Evolutionary conservation across 2,113 vertebrate species (phyloP).

Genomic region (Ursus arctos): DNA sequence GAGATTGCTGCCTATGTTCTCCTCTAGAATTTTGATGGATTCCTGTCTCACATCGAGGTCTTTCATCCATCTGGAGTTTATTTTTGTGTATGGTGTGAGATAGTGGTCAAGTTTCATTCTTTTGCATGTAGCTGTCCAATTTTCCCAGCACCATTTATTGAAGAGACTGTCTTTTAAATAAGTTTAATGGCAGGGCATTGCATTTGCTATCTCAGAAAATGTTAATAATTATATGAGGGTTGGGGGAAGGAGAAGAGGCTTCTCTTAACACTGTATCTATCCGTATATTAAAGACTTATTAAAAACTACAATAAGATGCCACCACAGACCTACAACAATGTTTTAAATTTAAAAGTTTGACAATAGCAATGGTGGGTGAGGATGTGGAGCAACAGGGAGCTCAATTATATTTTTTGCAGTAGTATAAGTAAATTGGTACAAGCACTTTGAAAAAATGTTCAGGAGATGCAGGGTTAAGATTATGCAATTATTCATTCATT

Average conservation of each 20-base stretch:
- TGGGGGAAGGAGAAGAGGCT: background rate
- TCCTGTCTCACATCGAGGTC: no score
- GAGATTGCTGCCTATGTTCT: no score
- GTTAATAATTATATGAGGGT: background rate
- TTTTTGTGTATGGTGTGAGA: no score
- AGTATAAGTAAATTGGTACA: constrained; percentile 6
- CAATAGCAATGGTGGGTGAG: background rate
- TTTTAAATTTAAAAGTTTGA: background rate
- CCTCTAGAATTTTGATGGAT: no score
- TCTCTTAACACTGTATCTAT: background rate
- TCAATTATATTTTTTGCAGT: background rate
- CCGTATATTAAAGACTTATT: constrained; percentile 16
- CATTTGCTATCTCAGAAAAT: constrained; percentile 53
- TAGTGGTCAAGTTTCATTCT: no score
- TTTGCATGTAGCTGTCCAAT: no score
- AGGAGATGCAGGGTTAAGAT: constrained; percentile 30
- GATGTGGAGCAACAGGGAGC: background rate
- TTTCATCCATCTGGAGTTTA: no score
- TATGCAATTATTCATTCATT: background rate
- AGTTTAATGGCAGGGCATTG: background rate
- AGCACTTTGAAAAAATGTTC: background rate
- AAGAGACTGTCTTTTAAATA: constrained; percentile 14
- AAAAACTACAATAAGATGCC: background rate
- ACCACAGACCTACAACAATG: background rate
- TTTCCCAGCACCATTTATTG: no score